A percentile compares a stretch with the other conserved stretches of the same genome.
These are phyloP conservation scores for Willowsia nigromaculata DNA, from an alignment of 2,888 invertebrate species.

Conservation along the genomic window DNA sequence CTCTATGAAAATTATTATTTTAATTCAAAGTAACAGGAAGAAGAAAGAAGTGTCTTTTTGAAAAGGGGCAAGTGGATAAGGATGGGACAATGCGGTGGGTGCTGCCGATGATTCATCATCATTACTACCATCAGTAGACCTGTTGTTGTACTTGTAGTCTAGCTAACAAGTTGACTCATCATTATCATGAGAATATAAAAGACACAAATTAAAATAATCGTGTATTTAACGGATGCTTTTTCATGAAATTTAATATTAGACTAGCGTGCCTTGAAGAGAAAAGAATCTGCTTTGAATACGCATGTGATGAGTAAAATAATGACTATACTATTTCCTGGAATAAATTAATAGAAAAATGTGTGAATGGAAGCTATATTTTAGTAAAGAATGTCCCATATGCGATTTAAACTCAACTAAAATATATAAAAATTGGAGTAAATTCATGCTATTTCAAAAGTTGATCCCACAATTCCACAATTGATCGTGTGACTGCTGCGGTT, in stretches of 20 bases:
- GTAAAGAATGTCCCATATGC: background rate
- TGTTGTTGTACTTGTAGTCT: conserved; percentile 8
- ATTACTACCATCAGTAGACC: background rate
- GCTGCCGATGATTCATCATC: conserved; percentile 16
- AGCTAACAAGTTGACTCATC: conserved; percentile 18
- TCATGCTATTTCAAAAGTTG: too few relatives aligned
- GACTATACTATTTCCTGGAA: background rate
- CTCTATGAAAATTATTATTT: conserved; percentile 41
- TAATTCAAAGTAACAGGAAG: background rate
- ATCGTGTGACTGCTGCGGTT: too few relatives aligned
- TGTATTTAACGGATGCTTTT: too few relatives aligned
- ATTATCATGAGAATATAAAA: too few relatives aligned
- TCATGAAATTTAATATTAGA: background rate
- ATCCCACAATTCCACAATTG: too few relatives aligned
- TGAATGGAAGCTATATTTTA: background rate
- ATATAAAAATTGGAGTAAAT: too few relatives aligned
- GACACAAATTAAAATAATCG: too few relatives aligned
- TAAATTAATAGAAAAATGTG: background rate
- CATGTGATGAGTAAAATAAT: background rate
- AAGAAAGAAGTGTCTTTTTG: background rate
- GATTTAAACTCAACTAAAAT: background rate
- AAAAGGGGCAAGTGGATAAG: background rate
- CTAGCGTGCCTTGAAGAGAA: background rate
- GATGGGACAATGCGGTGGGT: background rate
- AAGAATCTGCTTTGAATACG: background rate